These are phyloP conservation scores for Nomada fucata DNA, from an alignment of 2,888 invertebrate genomes.

Conservation along the genomic window DNA sequence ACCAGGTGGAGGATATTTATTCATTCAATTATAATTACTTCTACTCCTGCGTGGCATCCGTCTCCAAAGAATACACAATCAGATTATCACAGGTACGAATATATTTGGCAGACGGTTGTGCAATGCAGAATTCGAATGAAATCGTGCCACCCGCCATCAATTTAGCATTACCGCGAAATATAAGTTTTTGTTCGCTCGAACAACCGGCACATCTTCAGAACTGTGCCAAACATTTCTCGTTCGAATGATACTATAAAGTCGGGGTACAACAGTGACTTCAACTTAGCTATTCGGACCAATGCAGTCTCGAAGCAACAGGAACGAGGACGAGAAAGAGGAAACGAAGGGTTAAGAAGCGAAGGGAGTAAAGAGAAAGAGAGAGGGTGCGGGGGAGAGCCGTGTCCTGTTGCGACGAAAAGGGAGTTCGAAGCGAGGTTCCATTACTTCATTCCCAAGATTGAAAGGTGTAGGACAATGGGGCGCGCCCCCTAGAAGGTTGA, in stretches of 20 bases:
- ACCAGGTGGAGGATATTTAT: too few relatives aligned
- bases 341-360: background rate
- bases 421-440: conserved; percentile 68
- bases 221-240: background rate
- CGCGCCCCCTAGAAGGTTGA: conserved; percentile 67
- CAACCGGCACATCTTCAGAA: background rate
- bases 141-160: too few relatives aligned
- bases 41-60: too few relatives aligned
- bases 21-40: too few relatives aligned
- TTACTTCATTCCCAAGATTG: conserved; percentile 73
- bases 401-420: conserved; percentile 54
- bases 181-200: background rate
- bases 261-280: conserved; percentile 13
- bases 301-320: conserved; percentile 22
- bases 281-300: conserved; percentile 15
- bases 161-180: too few relatives aligned
- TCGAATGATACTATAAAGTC: background rate
- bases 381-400: conserved; percentile 37
- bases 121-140: too few relatives aligned
- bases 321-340: conserved; percentile 17
- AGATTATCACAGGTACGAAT: too few relatives aligned
- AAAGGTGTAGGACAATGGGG: conserved; percentile 73
- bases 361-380: background rate
- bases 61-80: too few relatives aligned
- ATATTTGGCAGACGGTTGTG: too few relatives aligned